A percentile compares a stretch with the other conserved stretches of the same genome.
Conservation (phyloP, 2,113 vertebrate genomes). For the Paralichthys olivaceus region DNA sequence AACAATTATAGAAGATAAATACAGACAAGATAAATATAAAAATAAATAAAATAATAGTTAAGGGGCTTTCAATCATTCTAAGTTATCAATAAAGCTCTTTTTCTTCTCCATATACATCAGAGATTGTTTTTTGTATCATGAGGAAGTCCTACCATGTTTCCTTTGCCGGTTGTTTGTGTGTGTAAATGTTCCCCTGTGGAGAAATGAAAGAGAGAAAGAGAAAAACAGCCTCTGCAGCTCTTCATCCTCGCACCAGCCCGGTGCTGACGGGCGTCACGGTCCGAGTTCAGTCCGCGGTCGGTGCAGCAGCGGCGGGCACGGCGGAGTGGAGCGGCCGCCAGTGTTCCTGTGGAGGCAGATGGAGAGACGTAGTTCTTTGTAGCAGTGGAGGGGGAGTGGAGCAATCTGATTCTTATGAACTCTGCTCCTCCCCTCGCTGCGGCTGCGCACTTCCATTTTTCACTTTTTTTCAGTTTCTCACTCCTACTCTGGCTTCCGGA, state of each 20-base stretch:
- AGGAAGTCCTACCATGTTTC: not conserved
- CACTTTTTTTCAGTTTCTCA: slow-evolving; percentile 59
- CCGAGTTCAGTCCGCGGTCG: not conserved
- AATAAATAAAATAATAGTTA: too few relatives aligned
- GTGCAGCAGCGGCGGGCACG: not conserved
- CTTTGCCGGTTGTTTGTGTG: not conserved
- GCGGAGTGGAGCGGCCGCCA: not conserved
- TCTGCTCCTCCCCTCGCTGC: slow-evolving; percentile 70
- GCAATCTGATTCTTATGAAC: slow-evolving; percentile 68
- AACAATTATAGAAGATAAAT: too few relatives aligned
- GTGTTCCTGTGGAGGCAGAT: not conserved
- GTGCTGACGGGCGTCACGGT: not conserved
- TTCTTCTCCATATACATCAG: too few relatives aligned
- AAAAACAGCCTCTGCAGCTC: not conserved
- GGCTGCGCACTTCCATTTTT: slow-evolving; percentile 70
- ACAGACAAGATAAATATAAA: too few relatives aligned
- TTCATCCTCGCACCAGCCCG: not conserved
- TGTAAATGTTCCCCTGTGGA: too few relatives aligned
- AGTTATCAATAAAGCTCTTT: too few relatives aligned
- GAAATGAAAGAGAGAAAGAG: not conserved
- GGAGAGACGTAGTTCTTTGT: slow-evolving; percentile 61
- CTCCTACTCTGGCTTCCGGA: slow-evolving; percentile 84
- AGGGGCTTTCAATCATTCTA: too few relatives aligned
- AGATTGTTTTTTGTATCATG: too few relatives aligned
- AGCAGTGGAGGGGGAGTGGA: slow-evolving; percentile 78